Conservation (phyloP, 53 echinoderm and acorn worm species). For the Arbacia lixula region DNA sequence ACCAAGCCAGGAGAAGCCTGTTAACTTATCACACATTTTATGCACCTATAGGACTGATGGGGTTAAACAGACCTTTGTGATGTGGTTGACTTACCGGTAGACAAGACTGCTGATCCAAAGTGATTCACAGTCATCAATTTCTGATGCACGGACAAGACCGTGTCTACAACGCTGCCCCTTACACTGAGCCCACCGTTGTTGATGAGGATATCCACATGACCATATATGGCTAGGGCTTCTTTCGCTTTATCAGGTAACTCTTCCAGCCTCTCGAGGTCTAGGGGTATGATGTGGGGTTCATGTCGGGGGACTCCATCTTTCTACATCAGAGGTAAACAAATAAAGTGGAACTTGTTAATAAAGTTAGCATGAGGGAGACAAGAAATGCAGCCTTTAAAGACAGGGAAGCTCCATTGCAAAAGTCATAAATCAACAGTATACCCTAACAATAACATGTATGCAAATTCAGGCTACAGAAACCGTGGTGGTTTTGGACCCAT, state of each 20-base stretch:
- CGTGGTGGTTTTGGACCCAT: no score
- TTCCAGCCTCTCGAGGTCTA: slow-evolving; percentile 75
- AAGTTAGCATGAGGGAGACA: no score
- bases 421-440: no score
- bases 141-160: slow-evolving; percentile 78
- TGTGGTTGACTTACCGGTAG: slow-evolving; percentile 66
- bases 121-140: slow-evolving; percentile 91
- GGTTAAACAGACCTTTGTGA: neutral
- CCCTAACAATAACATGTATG: no score
- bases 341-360: no score
- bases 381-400: no score
- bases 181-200: slow-evolving; percentile 86
- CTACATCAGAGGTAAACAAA: no score
- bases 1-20: no score
- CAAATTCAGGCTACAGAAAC: no score
- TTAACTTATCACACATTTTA: no score
- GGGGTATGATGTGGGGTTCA: slow-evolving; percentile 67
- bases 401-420: no score
- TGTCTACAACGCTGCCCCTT: slow-evolving; percentile 74
- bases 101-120: slow-evolving; percentile 88
- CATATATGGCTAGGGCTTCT: slow-evolving; percentile 68
- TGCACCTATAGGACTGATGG: no score
- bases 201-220: slow-evolving; percentile 80
- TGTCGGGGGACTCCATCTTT: slow-evolving; percentile 51
- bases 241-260: slow-evolving; percentile 63